A percentile compares a stretch with the other conserved stretches of the same genome.
phyloP scores from a whole-genome alignment of 2,888 invertebrate genomes.

The Scotopteryx bipunctaria region DNA sequence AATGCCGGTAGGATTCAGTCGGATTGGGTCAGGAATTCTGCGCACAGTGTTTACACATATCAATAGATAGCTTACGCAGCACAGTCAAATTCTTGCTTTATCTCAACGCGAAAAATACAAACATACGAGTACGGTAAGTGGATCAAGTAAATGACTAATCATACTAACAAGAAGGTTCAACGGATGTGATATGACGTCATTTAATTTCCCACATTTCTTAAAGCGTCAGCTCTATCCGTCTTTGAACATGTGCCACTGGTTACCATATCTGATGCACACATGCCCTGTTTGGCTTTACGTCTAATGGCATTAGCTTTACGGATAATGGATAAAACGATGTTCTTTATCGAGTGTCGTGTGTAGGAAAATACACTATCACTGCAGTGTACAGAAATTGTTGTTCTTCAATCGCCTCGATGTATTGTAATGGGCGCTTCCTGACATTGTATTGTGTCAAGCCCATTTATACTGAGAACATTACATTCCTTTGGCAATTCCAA shows the following conservation, averaged over 20 bases:
- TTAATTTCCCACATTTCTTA: slow-evolving; percentile 38
- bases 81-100: slow-evolving; percentile 13
- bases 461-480: slow-evolving; percentile 9
- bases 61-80: slow-evolving; percentile 8
- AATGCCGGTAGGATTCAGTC: too few relatives aligned
- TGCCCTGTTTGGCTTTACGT: slow-evolving; percentile 22
- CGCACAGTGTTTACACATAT: slow-evolving; percentile 16
- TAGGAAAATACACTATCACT: neutral
- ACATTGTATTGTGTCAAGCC: slow-evolving; percentile 12
- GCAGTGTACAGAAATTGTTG: neutral
- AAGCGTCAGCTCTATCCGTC: slow-evolving; percentile 31
- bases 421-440: slow-evolving; percentile 15
- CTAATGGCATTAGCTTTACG: slow-evolving; percentile 32
- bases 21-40: too few relatives aligned
- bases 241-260: slow-evolving; percentile 34
- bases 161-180: slow-evolving; percentile 11
- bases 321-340: slow-evolving; percentile 6
- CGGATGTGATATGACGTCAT: slow-evolving; percentile 37
- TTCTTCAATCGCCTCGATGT: slow-evolving; percentile 2
- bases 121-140: neutral
- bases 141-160: slow-evolving; percentile 9
- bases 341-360: neutral
- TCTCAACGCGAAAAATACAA: slow-evolving; percentile 13
- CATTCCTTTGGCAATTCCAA: slow-evolving; percentile 3
- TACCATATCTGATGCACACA: slow-evolving; percentile 35